Conservation (phyloP, 2,888 invertebrate genomes). For the Orthosia gothica region DNA sequence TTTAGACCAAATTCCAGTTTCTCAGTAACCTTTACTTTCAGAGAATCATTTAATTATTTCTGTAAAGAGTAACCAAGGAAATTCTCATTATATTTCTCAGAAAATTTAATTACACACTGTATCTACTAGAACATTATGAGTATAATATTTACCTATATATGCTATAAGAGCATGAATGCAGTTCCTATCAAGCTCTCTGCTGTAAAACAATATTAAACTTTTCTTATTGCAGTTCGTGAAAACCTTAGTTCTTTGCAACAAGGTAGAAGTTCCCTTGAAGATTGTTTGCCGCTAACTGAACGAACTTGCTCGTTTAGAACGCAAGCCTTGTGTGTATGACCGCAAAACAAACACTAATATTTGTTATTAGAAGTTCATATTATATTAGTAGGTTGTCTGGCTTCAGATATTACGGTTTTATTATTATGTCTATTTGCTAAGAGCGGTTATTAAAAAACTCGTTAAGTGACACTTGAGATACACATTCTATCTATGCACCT, state of each 20-base stretch:
- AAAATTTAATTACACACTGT: not conserved
- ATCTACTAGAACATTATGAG: not conserved
- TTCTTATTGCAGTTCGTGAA: constrained; percentile 8
- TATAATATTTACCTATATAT: not conserved
- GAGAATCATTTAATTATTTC: not conserved
- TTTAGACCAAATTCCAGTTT: not conserved
- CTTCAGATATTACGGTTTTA: constrained; percentile 21
- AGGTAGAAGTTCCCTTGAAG: not conserved
- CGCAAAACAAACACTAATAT: constrained; percentile 48
- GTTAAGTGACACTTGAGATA: no score
- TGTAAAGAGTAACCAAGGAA: not conserved
- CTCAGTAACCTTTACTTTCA: not conserved
- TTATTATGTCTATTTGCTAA: constrained; percentile 16
- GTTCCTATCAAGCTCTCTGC: constrained; percentile 22
- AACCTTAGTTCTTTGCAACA: accelerated
- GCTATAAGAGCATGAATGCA: constrained; percentile 24
- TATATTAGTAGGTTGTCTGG: constrained; percentile 34
- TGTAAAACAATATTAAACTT: constrained; percentile 47
- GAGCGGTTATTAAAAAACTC: not conserved
- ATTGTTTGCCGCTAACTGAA: not conserved
- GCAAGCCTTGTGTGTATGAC: constrained; percentile 41
- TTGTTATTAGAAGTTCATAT: constrained; percentile 49
- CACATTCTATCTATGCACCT: no score
- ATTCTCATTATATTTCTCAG: not conserved
- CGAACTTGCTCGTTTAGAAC: constrained; percentile 55